A percentile compares a stretch with the other conserved stretches of the same genome.
Conservation (phyloP, 2,888 invertebrate genomes). For the Leptarthrus brevirostris region DNA sequence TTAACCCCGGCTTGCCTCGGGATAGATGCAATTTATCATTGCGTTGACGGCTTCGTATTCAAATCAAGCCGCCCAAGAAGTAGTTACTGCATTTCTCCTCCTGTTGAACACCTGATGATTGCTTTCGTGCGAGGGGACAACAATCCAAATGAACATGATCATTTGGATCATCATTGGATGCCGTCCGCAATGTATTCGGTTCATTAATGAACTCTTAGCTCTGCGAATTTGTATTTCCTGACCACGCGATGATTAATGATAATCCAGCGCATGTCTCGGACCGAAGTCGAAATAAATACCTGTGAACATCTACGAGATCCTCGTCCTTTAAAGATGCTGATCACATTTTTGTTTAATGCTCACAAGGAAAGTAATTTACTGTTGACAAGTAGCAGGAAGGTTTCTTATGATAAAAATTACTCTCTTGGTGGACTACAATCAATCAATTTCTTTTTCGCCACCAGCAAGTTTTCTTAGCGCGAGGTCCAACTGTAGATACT, state of each 20-base stretch:
- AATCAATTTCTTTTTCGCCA: conserved; percentile 34
- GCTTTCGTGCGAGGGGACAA: conserved; percentile 7
- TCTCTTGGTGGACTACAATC: conserved; percentile 20
- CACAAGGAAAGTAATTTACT: conserved; percentile 28
- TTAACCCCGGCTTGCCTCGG: too few species aligned
- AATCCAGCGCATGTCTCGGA: background rate
- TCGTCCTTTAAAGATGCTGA: background rate
- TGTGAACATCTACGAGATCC: too few species aligned
- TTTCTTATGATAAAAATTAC: conserved; percentile 23
- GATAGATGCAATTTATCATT: conserved; percentile 38
- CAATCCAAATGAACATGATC: conserved; percentile 40
- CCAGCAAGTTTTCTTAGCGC: too few species aligned
- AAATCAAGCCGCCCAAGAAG: conserved; percentile 44
- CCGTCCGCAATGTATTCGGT: conserved; percentile 4
- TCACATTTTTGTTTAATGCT: background rate
- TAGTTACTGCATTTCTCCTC: conserved; percentile 24
- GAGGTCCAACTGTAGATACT: too few species aligned
- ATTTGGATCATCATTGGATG: conserved; percentile 15
- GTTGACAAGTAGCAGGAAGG: conserved; percentile 27
- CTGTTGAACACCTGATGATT: background rate
- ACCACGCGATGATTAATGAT: conserved; percentile 25
- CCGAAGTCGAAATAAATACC: too few species aligned
- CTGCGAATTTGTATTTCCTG: conserved; percentile 19
- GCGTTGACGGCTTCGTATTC: conserved; percentile 31
- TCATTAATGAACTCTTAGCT: conserved; percentile 32